phyloP scores from a whole-genome alignment of 2,888 invertebrate species.

The Tipula confusa region DNA sequence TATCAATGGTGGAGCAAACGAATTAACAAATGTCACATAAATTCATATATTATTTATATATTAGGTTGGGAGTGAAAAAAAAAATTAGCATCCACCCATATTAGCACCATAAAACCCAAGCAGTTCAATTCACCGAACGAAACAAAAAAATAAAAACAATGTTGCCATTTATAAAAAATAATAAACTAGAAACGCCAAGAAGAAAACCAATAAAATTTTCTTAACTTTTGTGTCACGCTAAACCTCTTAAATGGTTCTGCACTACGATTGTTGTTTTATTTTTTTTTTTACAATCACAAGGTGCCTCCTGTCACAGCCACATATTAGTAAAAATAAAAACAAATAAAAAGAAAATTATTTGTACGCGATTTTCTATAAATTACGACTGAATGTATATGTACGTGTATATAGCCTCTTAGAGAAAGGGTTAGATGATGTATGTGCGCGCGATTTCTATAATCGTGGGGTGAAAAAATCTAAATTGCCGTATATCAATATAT shows the following conservation, averaged over 20 bases:
- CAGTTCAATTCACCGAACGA: constrained; percentile 12
- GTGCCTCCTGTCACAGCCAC: constrained; percentile 30
- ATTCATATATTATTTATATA: constrained; percentile 12
- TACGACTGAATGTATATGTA: neutral
- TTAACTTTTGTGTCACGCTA: constrained; percentile 28
- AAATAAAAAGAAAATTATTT: neutral
- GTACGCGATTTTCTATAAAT: neutral
- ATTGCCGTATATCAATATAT: neutral
- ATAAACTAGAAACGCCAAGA: neutral
- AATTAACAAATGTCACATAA: constrained; percentile 20
- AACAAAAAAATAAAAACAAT: neutral
- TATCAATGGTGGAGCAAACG: neutral
- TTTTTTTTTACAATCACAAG: constrained; percentile 27
- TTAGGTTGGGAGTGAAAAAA: neutral
- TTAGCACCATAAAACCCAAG: constrained; percentile 25
- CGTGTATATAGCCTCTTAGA: neutral
- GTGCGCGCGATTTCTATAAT: neutral
- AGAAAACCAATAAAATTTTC: neutral
- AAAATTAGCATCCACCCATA: neutral
- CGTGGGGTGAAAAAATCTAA: neutral
- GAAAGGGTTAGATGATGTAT: constrained; percentile 6
- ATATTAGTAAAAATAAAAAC: neutral
- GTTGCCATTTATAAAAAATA: neutral
- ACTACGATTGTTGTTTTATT: neutral
- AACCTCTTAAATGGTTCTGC: constrained; percentile 28